Base-by-base conservation (phyloP, 1,140 invertebrate genomes). In the Neoseiulus cucumeris region DNA sequence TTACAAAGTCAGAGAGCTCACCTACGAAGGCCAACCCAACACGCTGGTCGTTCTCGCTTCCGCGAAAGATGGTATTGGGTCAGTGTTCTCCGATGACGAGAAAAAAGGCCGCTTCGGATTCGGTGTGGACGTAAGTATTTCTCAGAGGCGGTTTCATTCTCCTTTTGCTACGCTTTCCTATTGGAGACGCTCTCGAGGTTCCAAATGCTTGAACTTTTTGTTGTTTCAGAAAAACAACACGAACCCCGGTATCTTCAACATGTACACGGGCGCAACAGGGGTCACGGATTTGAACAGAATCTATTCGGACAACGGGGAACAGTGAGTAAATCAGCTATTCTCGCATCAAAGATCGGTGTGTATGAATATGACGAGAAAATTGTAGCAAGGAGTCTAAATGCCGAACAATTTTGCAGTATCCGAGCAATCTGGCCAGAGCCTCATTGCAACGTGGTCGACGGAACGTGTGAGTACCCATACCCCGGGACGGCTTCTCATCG, bases 101-200 rank as follows among this genome's bases (percentile, higher is more conserved):
- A 17, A 59, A 9, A 59, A 59, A 25, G 51, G 17, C 14, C 14
- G 33, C 12, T 59, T 59, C 22, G 51, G 51, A n/a, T 59, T 59
- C 51, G 51, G 51, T 59, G 51, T 59, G 2, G 51, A 59, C 14
- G 51, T 59, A 20, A 59, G 51, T 59, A 12, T 25, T 59, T 59
- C 45, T 5, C 1, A 17, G 14, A 2, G 4, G 12, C 22, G 33
- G 33, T 20, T 20, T 4, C 45, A 47, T 47, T 47, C 28, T 47
- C 4, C 45, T 5, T 47, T 47, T 22, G 18, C 45, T 47, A 4
- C 28, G 45, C 14, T 47, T 47, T 47, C 42, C 42, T 12, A 44
- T n/a, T 44, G n/a, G n/a, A 12, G 42, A 12, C n/a, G 42, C 42
- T 12, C 12, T n/a, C 42, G 12, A 44, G 12, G 45, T 47, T 28